phyloP scores from a whole-genome alignment of 2,113 vertebrate genomes.

The Acrocephalus kingi region DNA sequence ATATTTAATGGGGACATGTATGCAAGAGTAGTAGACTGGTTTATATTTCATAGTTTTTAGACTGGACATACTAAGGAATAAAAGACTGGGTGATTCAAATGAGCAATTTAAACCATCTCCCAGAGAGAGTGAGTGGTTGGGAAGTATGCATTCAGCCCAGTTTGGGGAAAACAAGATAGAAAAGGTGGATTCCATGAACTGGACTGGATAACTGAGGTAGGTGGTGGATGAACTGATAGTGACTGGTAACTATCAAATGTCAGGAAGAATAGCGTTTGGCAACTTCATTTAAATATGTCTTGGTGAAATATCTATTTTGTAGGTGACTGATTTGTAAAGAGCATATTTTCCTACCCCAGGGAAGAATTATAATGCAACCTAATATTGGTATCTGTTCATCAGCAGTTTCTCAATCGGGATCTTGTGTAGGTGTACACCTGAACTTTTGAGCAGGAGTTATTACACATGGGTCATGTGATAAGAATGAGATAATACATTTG shows the following conservation, averaged over 20 bases:
- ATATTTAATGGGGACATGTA: not conserved
- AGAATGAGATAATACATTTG: not conserved
- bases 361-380: not conserved
- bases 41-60: not conserved
- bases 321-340: not conserved
- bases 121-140: not conserved
- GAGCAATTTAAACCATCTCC: not conserved
- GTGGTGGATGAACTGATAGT: not conserved
- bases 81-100: not conserved
- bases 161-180: not conserved
- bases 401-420: not conserved
- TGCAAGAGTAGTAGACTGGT: not conserved
- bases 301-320: not conserved
- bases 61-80: not conserved
- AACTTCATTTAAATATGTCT: not conserved
- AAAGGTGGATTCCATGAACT: not conserved
- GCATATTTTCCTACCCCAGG: not conserved
- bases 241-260: not conserved
- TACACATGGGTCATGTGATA: not conserved
- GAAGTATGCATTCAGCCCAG: not conserved
- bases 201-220: not conserved
- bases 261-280: not conserved
- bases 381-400: not conserved
- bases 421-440: not conserved
- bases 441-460: not conserved